A percentile compares a stretch with the other conserved stretches of the same genome.
These are phyloP conservation scores for Campoplex capitator DNA, from an alignment of 2,888 invertebrate genomes.

Conservation along the genomic window DNA sequence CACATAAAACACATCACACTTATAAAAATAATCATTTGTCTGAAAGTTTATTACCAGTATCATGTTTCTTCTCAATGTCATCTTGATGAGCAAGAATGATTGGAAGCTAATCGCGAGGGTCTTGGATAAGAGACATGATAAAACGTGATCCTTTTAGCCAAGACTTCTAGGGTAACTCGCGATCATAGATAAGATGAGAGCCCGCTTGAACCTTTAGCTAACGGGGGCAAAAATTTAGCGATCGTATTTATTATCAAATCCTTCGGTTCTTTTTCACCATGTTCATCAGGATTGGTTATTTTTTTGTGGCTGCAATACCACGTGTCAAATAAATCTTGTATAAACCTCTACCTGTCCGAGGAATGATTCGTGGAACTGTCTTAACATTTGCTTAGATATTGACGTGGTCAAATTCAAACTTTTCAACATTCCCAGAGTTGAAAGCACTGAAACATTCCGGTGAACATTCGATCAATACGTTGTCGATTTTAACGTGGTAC, in stretches of 20 bases:
- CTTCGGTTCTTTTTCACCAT: not conserved
- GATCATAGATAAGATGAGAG: slow-evolving; percentile 26
- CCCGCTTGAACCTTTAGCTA: slow-evolving; percentile 18
- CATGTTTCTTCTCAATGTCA: slow-evolving; percentile 33
- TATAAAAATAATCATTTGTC: not conserved
- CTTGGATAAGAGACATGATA: slow-evolving; percentile 26
- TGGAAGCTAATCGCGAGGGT: slow-evolving; percentile 40
- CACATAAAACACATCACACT: too few species aligned
- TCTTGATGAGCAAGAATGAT: slow-evolving; percentile 41
- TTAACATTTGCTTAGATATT: not conserved
- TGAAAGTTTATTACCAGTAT: not conserved
- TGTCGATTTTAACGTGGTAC: not conserved
- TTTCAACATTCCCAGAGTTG: not conserved
- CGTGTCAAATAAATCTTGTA: not conserved
- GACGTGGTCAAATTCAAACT: not conserved
- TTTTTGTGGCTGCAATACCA: not conserved
- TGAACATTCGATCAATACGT: not conserved
- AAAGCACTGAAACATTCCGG: not conserved
- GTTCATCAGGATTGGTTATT: slow-evolving; percentile 27
- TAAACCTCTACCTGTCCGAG: not conserved
- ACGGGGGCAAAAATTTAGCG: slow-evolving; percentile 6
- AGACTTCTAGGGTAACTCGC: not conserved
- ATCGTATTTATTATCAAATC: slow-evolving; percentile 32
- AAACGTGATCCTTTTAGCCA: slow-evolving; percentile 35
- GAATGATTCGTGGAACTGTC: not conserved